Evolutionary conservation across 2,888 invertebrate species (phyloP), one percentile per base, ranked within the genome.

Genomic region (Rotaria magnacalcarata): DNA sequence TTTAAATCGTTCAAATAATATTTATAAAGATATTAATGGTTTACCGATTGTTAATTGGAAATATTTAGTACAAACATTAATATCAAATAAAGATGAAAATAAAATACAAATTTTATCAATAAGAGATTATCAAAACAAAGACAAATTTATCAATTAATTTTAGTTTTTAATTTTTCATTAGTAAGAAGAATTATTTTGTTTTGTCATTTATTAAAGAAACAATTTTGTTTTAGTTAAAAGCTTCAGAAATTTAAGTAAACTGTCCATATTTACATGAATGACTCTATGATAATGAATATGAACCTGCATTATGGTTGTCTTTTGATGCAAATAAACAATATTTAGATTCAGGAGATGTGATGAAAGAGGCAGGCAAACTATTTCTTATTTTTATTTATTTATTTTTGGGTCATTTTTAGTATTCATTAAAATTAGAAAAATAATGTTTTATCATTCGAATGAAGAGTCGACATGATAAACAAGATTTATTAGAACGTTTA

Each of bases 251-350:
- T 74, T 89, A 88, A 50, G 89, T 90, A 16, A 90, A 90, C 87
- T 89, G 94, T 87, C 93, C 96, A 0, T 90, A 95, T 87, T 93
- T 99, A 60, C 95, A 95, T 90, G 94, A 95, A 89, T 93, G 95
- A 90, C 92, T 99, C 74, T 99, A 99, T 91, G 98, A 99, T 92
- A 95, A 95, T 0, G 96, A 97, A 91, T 96, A 94, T 90, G 97
- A 98, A 92, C 95, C 96, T 14, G 96, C 98, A 91, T 93, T 98
- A 91, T 97, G 97, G 96, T 95, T 97, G 95, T 89, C 97, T 87
- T 98, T 95, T 92, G 96, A 97, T 91, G 92, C 93, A 87, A 95
- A 95, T 91, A 98, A 98, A 91, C 95, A 95, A 89, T 93, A 95
- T 87, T 91, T 97, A 89, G 94, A 93, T 85, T 93, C 94, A 87